Evolutionary conservation across 2,113 vertebrate genomes (phyloP).

Genomic region (Trochalopteron elliotii): DNA sequence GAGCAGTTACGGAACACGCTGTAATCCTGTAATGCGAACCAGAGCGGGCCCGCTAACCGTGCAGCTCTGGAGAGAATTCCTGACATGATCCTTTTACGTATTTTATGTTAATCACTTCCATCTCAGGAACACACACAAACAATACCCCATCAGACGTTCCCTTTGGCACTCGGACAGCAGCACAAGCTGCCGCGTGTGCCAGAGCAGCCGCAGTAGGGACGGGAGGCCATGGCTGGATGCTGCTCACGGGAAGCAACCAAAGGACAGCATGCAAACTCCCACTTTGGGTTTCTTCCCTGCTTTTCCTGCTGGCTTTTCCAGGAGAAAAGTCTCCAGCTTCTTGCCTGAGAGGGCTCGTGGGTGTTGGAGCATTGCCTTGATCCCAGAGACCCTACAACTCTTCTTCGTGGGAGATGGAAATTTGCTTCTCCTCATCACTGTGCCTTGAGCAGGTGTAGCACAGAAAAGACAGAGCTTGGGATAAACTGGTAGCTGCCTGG

Average conservation of each 20-base stretch:
- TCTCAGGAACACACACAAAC: constrained; percentile 76
- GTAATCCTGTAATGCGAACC: constrained; percentile 77
- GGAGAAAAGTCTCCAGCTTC: not conserved
- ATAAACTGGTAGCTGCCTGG: not conserved
- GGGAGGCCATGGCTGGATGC: not conserved
- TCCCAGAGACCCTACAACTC: not conserved
- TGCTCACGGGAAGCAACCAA: not conserved
- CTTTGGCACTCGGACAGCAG: constrained; percentile 54
- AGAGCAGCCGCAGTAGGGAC: not conserved
- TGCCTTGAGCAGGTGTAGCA: not conserved
- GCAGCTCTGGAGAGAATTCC: constrained; percentile 71
- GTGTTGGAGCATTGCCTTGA: not conserved
- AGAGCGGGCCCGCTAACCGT: constrained; percentile 65
- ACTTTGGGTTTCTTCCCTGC: not conserved
- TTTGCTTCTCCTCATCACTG: not conserved
- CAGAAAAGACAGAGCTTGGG: not conserved
- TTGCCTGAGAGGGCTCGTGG: not conserved
- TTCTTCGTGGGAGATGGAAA: not conserved
- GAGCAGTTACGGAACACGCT: constrained; percentile 71
- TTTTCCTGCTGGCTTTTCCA: not conserved
- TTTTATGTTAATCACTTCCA: constrained; percentile 80
- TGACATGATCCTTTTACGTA: constrained; percentile 76
- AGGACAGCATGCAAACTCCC: not conserved
- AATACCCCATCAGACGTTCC: constrained; percentile 62
- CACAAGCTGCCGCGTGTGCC: not conserved